phyloP scores from a whole-genome alignment of 2,888 invertebrate species.

The Drosophila buzzatii region DNA sequence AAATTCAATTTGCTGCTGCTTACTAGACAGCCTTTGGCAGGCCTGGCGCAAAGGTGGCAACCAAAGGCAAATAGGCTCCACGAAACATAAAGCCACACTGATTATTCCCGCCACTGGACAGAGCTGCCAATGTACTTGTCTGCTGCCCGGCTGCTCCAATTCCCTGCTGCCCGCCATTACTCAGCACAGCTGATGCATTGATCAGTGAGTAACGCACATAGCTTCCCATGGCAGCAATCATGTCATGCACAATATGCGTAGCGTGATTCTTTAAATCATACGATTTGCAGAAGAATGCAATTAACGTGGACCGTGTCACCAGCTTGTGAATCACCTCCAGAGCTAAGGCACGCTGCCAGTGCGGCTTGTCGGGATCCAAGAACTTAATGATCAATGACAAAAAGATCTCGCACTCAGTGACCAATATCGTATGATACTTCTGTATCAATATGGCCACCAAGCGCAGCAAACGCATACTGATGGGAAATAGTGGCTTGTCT shows the following conservation, averaged over 20 bases:
- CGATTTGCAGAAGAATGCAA: constrained; percentile 96
- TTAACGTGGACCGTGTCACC: constrained; percentile 93
- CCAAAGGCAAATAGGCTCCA: constrained; percentile 96
- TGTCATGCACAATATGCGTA: constrained; percentile 97
- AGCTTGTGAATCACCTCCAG: constrained; percentile 98
- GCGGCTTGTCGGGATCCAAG: constrained; percentile 97
- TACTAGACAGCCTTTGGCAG: constrained; percentile 96
- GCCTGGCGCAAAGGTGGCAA: constrained; percentile 93
- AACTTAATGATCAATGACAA: constrained; percentile 98
- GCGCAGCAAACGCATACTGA: constrained; percentile 96
- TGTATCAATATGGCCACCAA: constrained; percentile 97
- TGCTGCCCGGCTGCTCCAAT: constrained; percentile 37
- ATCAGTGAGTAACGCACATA: constrained; percentile 97
- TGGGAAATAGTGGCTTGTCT: constrained; percentile 98
- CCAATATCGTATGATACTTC: constrained; percentile 95
- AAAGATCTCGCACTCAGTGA: constrained; percentile 99
- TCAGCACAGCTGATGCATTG: constrained; percentile 83
- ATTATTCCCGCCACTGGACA: constrained; percentile 85
- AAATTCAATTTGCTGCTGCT: constrained; percentile 84
- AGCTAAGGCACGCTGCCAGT: constrained; percentile 98
- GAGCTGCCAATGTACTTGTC: constrained; percentile 63
- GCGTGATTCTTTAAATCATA: constrained; percentile 98
- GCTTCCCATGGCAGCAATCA: constrained; percentile 96
- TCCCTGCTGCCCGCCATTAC: constrained; percentile 69
- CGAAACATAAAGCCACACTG: constrained; percentile 94